Evolutionary conservation across 2,797 vertebrate species (phyloP), one percentile per base, ranked within the genome.

Genomic region (Amniataba percoides): DNA sequence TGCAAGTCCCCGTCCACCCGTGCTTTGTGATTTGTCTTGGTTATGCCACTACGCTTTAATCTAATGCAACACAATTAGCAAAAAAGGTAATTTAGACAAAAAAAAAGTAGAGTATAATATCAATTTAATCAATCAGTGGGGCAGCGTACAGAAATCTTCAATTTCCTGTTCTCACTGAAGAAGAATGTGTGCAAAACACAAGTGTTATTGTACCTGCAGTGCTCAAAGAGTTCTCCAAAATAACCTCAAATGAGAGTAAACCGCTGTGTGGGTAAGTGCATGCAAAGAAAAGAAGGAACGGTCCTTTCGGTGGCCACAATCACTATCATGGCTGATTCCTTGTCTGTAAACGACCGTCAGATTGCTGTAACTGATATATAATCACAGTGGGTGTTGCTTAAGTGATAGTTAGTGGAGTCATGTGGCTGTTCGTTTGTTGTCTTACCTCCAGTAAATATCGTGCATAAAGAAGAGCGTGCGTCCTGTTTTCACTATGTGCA

Each of bases 371-470:
- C 25, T 53, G 48, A n/a, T 42, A 4, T 11, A 27, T 27, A 51
- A 53, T n/a, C 42, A 3, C 27, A 52, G 27, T 40, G 3, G 1
- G 34, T 27, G 27, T 40, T 70, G 4, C 52, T 18, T 1, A 51
- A 21, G 13, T 23, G 23, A n/a, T 34, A 7, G 5, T 42, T 15
- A 15, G 14, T 55, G 23, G 27, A 60, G 39, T 56, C 2, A 21
- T 46, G 52, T 62, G 5, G 27, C 5, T 51, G 31, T 36, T 42
- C 13, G 14, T 40, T 68, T 42, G 23, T 57, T 51, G n/a, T 39
- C 64, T 86, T 79, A 96, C 96, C 94, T 96, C 95, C 95, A 96
- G 82, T 96, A 96, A 65, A 92, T 87, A 34, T 95, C 87, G 43
- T 94, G 90, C 73, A 92, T 89, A 55, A 96, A 96, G 87, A 96